Evolutionary conservation across 1,140 invertebrate genomes (phyloP).

Genomic region (Venturia canescens): DNA sequence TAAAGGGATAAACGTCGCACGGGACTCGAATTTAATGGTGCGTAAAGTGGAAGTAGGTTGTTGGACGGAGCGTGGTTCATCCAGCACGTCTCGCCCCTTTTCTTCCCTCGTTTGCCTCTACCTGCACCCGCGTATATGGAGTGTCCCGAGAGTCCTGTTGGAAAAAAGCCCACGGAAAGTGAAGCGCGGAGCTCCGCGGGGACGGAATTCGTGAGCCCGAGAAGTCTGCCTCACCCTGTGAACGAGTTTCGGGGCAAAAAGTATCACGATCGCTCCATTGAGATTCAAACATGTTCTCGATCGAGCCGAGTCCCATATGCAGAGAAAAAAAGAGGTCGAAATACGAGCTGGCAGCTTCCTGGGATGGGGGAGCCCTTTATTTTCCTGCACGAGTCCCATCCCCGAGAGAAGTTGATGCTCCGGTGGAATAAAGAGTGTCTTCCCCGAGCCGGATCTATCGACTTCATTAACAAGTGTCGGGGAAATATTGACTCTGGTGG

Average conservation of each 20-base stretch:
- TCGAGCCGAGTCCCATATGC: too few species aligned
- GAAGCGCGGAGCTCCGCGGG: not conserved
- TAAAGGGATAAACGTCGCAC: slow-evolving; percentile 71
- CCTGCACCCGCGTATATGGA: too few species aligned
- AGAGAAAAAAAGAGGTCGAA: too few species aligned
- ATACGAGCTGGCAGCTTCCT: not conserved
- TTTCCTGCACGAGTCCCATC: not conserved
- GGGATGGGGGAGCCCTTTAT: not conserved
- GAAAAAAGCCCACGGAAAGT: not conserved
- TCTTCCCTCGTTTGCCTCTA: slow-evolving; percentile 21
- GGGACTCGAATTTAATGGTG: slow-evolving; percentile 73
- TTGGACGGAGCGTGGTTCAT: not conserved
- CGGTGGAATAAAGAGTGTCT: not conserved
- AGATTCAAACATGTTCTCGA: too few species aligned
- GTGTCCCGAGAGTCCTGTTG: too few species aligned
- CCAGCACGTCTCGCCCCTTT: slow-evolving; percentile 29
- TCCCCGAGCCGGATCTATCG: slow-evolving; percentile 52
- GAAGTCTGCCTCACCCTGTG: too few species aligned
- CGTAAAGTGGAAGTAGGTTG: slow-evolving; percentile 67
- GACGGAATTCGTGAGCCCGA: not conserved
- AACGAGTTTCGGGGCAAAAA: too few species aligned
- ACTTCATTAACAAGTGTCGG: slow-evolving; percentile 72
- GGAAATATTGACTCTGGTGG: slow-evolving; percentile 73
- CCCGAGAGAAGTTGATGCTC: not conserved
- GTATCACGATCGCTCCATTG: too few species aligned